A percentile compares a stretch with the other conserved stretches of the same genome.
Evolutionary conservation across 1,140 invertebrate genomes (phyloP).

Genomic region (Trachymyrmex cornetzi): DNA sequence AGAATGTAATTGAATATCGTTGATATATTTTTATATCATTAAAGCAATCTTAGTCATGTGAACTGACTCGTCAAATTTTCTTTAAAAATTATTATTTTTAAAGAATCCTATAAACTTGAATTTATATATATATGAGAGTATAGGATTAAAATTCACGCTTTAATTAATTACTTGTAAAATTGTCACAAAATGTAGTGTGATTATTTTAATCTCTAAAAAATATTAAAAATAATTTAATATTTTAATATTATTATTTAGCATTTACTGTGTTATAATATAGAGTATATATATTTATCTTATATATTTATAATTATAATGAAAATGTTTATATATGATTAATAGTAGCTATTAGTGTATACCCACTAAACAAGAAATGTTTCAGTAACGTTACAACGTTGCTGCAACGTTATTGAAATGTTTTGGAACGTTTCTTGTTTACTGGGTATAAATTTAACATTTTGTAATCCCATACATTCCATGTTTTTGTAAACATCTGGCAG

Average conservation of each 20-base stretch:
- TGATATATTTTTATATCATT: conserved; percentile 17
- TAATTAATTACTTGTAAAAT: not conserved
- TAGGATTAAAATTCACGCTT: not conserved
- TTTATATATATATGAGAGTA: not conserved
- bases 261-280: not conserved
- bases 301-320: not conserved
- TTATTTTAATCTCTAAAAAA: not conserved
- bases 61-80: not conserved
- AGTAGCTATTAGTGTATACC: not conserved
- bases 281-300: not conserved
- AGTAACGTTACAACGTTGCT: no score
- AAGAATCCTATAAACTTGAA: not conserved
- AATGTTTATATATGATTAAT: not conserved
- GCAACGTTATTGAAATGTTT: no score
- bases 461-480: no score
- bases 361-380: no score
- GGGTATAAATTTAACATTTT: conserved; percentile 3
- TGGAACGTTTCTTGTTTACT: no score
- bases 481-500: not conserved
- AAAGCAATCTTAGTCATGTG: not conserved
- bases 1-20: not conserved
- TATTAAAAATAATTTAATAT: conserved; percentile 2
- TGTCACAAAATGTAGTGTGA: not conserved
- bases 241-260: not conserved
- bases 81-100: conserved; percentile 20